These are phyloP conservation scores for Diorhabda sublineata DNA, from an alignment of 1,140 invertebrate genomes.

Conservation along the genomic window DNA sequence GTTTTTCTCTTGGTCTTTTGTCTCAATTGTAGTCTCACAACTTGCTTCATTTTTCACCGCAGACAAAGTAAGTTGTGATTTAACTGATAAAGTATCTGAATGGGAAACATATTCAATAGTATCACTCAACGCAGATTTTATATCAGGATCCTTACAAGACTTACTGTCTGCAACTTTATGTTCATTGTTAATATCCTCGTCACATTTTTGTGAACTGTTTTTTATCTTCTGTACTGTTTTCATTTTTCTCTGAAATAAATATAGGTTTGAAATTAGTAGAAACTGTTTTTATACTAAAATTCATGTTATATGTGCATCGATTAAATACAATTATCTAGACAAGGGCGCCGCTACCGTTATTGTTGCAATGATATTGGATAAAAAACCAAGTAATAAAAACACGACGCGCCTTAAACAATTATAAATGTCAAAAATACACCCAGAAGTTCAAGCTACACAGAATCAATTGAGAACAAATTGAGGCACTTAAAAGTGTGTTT, in stretches of 20 bases:
- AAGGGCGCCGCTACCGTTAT: too few species aligned
- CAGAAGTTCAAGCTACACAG: too few species aligned
- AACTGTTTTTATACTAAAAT: too few species aligned
- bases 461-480: too few species aligned
- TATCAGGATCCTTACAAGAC: background rate
- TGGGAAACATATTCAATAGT: conserved; percentile 8
- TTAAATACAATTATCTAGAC: too few species aligned
- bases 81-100: conserved; percentile 8
- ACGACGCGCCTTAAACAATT: too few species aligned
- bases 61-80: conserved; percentile 7
- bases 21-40: conserved; percentile 4
- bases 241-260: conserved; percentile 26
- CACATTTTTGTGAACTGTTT: conserved; percentile 11
- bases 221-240: conserved; percentile 25
- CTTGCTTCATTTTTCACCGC: conserved; percentile 7
- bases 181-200: conserved; percentile 15
- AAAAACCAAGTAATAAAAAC: too few species aligned
- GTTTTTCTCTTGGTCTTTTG: conserved; percentile 17
- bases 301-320: too few species aligned
- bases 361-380: too few species aligned
- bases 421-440: too few species aligned
- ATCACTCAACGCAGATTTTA: background rate
- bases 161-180: background rate
- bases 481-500: too few species aligned
- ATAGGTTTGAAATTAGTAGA: too few species aligned